Base-by-base conservation (phyloP, 2,888 invertebrate genomes). In the Yponomeuta cagnagella region DNA sequence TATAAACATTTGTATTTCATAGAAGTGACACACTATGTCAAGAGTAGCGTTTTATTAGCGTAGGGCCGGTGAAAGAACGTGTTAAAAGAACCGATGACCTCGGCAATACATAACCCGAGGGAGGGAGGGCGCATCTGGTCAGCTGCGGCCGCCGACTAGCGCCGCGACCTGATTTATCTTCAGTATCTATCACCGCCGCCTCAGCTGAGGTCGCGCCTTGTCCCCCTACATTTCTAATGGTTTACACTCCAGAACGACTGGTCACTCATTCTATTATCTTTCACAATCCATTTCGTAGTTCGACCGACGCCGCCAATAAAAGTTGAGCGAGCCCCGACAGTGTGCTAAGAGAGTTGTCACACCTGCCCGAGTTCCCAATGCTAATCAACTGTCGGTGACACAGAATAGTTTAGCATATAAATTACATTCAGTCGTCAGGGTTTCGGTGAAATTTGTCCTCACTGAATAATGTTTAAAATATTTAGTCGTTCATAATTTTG, bases 351-450 rank as follows among this genome's bases (percentile, higher is more conserved):
- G 85, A 86, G 81, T 84, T 82, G 82, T 58, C 85, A 76, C 75
- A 70, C 70, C 78, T 82, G 83, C 77, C 76, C 78, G 75, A 80
- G 77, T 79, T 82, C 75, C 81, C 80, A 77, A 79, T 84, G 70
- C 88, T 87, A 86, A 88, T 87, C 88, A 85, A 80, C 81, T 84
- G 85, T 81, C 87, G 87, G 87, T 87, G 84, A 84, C 85, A 82
- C 85, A 87, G 86, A 89, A 89, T 88, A 86, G 88, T 86, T 89
- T 89, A 89, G 86, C 88, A 90, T 91, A 90, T 87, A 90, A 90
- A 91, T 91, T 86, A 89, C 88, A 88, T 90, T 86, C 85, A 81
- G 85, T 83, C 83, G 82, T 82, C 83, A 85, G 87, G 52, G 87
- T 86, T 86, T 84, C 88, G 88, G 43, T 88, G 88, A 87, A 89